These are phyloP conservation scores for Torymus aiolomorphi DNA, from an alignment of 2,888 invertebrate genomes.

Conservation along the genomic window DNA sequence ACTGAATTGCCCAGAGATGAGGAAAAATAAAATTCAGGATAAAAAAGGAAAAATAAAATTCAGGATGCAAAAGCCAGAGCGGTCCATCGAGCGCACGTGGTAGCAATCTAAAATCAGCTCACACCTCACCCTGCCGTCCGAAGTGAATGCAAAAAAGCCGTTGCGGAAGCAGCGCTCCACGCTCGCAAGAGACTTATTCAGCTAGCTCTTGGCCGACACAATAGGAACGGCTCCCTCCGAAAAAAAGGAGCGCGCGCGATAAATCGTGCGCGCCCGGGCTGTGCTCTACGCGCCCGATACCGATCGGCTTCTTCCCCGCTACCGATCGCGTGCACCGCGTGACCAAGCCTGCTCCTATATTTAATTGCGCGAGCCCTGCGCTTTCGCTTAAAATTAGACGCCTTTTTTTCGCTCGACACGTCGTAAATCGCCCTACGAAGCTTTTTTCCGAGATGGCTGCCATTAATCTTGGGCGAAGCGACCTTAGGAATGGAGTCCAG, in stretches of 20 bases:
- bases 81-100: too few relatives aligned
- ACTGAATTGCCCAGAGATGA: too few relatives aligned
- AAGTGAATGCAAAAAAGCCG: not conserved
- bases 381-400: conserved; percentile 27
- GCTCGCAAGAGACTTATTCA: conserved; percentile 11
- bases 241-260: not conserved
- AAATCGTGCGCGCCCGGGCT: conserved; percentile 25
- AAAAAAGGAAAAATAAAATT: too few relatives aligned
- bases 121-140: too few relatives aligned
- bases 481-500: too few relatives aligned
- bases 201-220: not conserved
- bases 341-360: not conserved
- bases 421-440: not conserved
- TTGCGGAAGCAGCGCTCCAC: not conserved
- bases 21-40: too few relatives aligned
- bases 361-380: not conserved
- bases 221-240: not conserved
- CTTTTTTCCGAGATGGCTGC: not conserved
- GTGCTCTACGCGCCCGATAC: not conserved
- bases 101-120: too few relatives aligned
- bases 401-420: not conserved
- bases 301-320: not conserved
- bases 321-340: not conserved
- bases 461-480: too few relatives aligned
- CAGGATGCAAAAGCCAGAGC: too few relatives aligned